Base-by-base conservation (phyloP, 2,888 invertebrate genomes). In the Callinectes sapidus region DNA sequence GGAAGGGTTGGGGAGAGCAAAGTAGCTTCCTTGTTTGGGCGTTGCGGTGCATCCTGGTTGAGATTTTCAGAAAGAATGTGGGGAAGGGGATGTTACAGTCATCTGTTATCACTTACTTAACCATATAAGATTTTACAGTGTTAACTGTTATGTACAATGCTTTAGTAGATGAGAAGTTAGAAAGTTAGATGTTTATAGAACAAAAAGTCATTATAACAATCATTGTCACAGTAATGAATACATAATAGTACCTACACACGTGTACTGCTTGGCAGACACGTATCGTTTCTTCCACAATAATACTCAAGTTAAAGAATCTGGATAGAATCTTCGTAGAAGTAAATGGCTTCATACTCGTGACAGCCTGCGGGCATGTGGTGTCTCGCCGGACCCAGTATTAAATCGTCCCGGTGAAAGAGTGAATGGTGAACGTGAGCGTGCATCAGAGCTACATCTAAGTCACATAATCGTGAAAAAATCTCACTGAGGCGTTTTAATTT, bases 371-470 rank as follows among this genome's bases (percentile, higher is more conserved):
- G 71, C 71, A 28, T n/a, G 71, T 28, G 23, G 71, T 2, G 71
- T 28, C 71, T 28, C 71, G 28, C 28, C 71, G n/a, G 28, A n/a
- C 71, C 28, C 18, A 8, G 71, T 10, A 77, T 77, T 77, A 77
- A n/a, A 28, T 77, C 71, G 13, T 71, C 28, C 81, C 81, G 35
- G 35, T 35, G 35, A 81, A 81, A 35, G 81, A n/a, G 14, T 81
- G 81, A 35, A 81, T 35, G 81, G 10, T 81, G 81, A 81, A n/a
- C 81, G 81, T 81, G 71, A 77, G 71, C 28, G n/a, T 77, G 71
- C 71, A 77, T 28, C 13, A 77, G 28, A n/a, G 35, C 32, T 81
- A 32, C n/a, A 81, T 81, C 81, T 32, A 14, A 16, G 35, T 81
- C 81, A 81, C 81, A 32, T 32, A 81, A 35, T 35, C 81, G 81